Evolutionary conservation across 2,113 vertebrate species (phyloP).

Genomic region (Promerops cafer): DNA sequence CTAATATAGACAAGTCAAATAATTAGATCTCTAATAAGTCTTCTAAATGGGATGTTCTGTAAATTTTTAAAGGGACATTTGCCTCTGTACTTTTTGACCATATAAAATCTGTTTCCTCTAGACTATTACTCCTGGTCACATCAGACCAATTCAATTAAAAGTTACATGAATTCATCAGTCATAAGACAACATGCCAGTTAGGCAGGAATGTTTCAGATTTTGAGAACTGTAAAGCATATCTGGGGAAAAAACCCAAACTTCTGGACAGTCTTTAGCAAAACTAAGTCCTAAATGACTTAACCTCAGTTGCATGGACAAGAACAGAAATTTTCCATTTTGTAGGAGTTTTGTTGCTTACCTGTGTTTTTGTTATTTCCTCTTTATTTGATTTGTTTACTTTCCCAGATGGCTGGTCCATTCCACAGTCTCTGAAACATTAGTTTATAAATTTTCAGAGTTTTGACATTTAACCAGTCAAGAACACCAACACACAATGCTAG

Average conservation of each 20-base stretch:
- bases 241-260: fast-evolving
- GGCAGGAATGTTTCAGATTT: not conserved
- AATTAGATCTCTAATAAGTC: not conserved
- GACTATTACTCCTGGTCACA: not conserved
- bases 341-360: not conserved
- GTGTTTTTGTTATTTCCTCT: not conserved
- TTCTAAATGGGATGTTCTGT: not conserved
- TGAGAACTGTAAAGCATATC: not conserved
- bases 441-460: not conserved
- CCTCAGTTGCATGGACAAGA: not conserved
- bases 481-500: not conserved
- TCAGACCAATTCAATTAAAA: not conserved
- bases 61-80: not conserved
- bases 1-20: not conserved
- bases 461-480: not conserved
- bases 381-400: not conserved
- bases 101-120: not conserved
- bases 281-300: not conserved
- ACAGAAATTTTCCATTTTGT: not conserved
- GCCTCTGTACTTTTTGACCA: not conserved
- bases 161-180: not conserved
- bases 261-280: not conserved
- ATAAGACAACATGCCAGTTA: not conserved
- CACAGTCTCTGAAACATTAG: not conserved
- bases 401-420: not conserved